Evolutionary conservation across 2,888 invertebrate genomes (phyloP).

Genomic region (Helobdella robusta): DNA sequence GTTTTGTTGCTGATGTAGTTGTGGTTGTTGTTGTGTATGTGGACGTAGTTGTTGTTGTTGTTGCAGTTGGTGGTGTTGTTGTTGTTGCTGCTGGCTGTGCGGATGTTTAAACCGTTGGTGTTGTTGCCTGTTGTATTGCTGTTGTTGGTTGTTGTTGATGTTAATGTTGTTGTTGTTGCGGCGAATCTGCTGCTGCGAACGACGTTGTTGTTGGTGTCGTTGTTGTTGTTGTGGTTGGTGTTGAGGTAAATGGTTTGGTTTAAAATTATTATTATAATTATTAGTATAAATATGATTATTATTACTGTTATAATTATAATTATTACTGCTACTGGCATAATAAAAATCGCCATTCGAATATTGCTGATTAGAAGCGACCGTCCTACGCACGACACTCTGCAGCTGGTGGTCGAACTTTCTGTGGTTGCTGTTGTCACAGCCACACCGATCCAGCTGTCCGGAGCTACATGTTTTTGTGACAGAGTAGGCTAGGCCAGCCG

Average conservation of each 20-base stretch:
- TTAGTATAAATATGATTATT: too few relatives aligned
- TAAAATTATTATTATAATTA: too few relatives aligned
- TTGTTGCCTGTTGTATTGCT: not conserved
- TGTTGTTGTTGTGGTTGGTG: not conserved
- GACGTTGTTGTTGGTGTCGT: too few relatives aligned
- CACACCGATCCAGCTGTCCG: conserved; percentile 77
- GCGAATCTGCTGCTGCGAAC: too few relatives aligned
- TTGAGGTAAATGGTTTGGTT: too few relatives aligned
- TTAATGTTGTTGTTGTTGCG: too few relatives aligned
- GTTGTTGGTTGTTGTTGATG: too few relatives aligned
- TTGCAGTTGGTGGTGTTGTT: too few relatives aligned
- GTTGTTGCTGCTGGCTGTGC: too few relatives aligned
- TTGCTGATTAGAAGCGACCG: conserved; percentile 13
- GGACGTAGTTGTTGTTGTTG: not conserved
- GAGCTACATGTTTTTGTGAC: conserved; percentile 83
- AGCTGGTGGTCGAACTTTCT: conserved; percentile 52
- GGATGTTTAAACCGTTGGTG: not conserved
- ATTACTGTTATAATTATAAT: too few relatives aligned
- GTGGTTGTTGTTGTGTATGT: not conserved
- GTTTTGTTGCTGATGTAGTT: not conserved
- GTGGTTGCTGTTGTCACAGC: conserved; percentile 73
- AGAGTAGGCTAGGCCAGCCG: conserved; percentile 85
- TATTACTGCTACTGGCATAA: too few relatives aligned
- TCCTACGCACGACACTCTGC: not conserved
- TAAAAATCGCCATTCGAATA: too few relatives aligned